A percentile compares a stretch with the other conserved stretches of the same genome.
phyloP scores from a whole-genome alignment of 1,140 invertebrate genomes.

The Neodiprion fabricii region DNA sequence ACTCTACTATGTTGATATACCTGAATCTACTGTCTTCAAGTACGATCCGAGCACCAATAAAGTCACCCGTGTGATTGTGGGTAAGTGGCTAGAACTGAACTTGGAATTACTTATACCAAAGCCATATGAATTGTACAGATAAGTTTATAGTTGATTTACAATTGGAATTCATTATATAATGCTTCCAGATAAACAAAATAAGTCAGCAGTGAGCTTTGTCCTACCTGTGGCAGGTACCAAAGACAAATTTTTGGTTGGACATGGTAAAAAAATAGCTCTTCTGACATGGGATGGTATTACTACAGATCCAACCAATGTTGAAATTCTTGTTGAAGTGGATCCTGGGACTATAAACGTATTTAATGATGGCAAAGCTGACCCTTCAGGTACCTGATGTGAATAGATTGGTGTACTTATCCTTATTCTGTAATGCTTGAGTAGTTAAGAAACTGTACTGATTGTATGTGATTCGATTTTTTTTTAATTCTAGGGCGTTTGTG shows the following conservation, averaged over 20 bases:
- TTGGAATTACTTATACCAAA: not conserved
- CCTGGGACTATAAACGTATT: constrained; percentile 38
- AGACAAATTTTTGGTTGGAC: constrained; percentile 40
- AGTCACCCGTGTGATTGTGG: constrained; percentile 41
- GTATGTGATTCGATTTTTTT: not conserved
- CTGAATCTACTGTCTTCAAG: constrained; percentile 62
- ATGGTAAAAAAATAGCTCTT: constrained; percentile 29
- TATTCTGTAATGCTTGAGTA: not conserved
- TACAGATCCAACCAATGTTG: not conserved
- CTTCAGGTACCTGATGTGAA: constrained; percentile 38
- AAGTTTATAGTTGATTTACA: not conserved
- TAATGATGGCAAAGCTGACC: constrained; percentile 63
- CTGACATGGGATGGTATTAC: constrained; percentile 41
- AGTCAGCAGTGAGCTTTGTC: constrained; percentile 38
- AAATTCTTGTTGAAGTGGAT: constrained; percentile 19
- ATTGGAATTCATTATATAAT: not conserved
- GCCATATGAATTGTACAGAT: not conserved
- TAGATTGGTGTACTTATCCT: not conserved
- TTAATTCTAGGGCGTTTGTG: not conserved
- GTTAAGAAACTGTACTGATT: not conserved
- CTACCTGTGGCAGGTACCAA: constrained; percentile 42
- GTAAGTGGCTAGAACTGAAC: constrained; percentile 11
- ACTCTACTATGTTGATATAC: constrained; percentile 69
- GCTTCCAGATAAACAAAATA: not conserved
- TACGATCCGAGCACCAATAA: constrained; percentile 59